phyloP scores from a whole-genome alignment of 2,113 vertebrate genomes.

The Heterochromis multidens region DNA sequence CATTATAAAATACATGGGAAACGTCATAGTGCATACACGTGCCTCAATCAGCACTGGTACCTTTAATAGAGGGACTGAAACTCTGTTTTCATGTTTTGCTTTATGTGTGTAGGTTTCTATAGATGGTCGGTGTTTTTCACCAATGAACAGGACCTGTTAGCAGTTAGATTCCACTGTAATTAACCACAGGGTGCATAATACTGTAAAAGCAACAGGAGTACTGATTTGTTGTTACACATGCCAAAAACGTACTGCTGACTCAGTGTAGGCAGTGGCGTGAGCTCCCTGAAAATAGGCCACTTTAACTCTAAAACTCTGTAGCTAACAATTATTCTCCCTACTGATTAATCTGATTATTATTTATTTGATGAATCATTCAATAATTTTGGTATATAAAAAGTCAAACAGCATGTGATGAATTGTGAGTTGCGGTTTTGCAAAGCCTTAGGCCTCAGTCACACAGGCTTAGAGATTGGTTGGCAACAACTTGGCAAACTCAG shows the following conservation, averaged over 20 bases:
- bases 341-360: neutral
- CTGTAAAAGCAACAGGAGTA: constrained; percentile 18
- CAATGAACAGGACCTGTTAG: constrained; percentile 8
- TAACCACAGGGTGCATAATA: constrained; percentile 18
- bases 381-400: neutral
- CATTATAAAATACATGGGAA: neutral
- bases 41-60: neutral
- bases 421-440: too few species aligned
- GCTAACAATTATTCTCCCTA: neutral
- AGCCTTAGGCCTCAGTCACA: too few species aligned
- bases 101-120: neutral
- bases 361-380: neutral
- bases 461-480: neutral
- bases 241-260: neutral
- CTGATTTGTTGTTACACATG: neutral
- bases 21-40: neutral
- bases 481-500: neutral
- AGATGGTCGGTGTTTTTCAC: constrained; percentile 3
- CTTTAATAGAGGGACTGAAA: neutral
- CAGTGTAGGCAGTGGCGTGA: neutral
- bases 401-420: too few species aligned
- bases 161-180: constrained; percentile 17
- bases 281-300: neutral
- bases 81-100: neutral
- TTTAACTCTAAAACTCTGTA: neutral